Evolutionary conservation across 1,140 invertebrate genomes (phyloP).

Genomic region (Zaprionus taronus): DNA sequence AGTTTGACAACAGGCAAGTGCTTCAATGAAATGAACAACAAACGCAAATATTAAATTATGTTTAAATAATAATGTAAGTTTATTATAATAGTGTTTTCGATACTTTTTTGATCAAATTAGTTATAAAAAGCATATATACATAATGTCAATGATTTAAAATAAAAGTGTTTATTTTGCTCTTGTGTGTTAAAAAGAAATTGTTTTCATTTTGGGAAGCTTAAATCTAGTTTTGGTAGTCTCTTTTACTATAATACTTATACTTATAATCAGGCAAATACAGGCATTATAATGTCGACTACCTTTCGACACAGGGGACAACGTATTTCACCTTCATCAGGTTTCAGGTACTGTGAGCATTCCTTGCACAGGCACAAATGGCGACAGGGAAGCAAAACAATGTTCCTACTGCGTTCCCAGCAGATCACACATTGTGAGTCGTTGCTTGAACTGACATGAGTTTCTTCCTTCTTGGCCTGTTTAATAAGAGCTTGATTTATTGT

Average conservation of each 20-base stretch:
- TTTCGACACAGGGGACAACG: conserved; percentile 62
- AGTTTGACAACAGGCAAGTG: no score
- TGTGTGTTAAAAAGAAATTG: conserved; percentile 25
- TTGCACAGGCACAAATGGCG: conserved; percentile 64
- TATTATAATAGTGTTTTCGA: conserved; percentile 57
- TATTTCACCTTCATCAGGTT: neutral
- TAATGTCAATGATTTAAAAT: conserved; percentile 72
- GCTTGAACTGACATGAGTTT: neutral
- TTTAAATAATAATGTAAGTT: conserved; percentile 62
- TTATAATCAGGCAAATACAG: conserved; percentile 26
- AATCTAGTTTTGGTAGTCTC: neutral
- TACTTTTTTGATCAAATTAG: conserved; percentile 70
- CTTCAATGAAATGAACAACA: conserved; percentile 43
- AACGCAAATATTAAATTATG: conserved; percentile 63
- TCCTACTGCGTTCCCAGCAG: conserved; percentile 54
- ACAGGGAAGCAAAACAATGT: conserved; percentile 61
- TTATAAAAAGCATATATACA: conserved; percentile 60
- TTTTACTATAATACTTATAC: no score
- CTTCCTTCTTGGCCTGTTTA: neutral
- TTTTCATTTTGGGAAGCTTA: neutral
- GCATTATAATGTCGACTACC: conserved; percentile 28
- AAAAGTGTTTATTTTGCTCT: conserved; percentile 57
- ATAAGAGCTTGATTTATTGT: neutral
- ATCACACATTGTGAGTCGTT: conserved; percentile 48
- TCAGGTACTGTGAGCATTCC: conserved; percentile 48